These are phyloP conservation scores for Noctua janthina DNA, from an alignment of 2,888 invertebrate genomes.

Conservation along the genomic window DNA sequence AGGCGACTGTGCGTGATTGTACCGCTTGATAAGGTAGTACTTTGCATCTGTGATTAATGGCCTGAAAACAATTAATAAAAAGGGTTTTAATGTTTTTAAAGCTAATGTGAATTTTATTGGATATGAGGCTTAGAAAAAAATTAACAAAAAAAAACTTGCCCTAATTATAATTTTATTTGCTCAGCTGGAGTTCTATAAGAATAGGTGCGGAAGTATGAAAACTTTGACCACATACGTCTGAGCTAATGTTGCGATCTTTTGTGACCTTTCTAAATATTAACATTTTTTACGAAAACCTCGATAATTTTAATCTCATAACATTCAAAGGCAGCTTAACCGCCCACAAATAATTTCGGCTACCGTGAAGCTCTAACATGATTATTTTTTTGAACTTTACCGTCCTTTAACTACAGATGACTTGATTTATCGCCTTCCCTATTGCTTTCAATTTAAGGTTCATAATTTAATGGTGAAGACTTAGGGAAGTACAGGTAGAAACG, in stretches of 20 bases:
- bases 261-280: constrained; percentile 54
- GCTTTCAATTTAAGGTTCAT: constrained; percentile 50
- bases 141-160: not conserved
- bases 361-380: constrained; percentile 85
- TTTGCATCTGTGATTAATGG: constrained; percentile 37
- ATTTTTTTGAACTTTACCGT: constrained; percentile 73
- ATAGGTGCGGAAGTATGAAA: constrained; percentile 39
- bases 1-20: constrained; percentile 82
- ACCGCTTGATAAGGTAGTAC: constrained; percentile 69
- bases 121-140: not conserved
- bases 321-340: constrained; percentile 77
- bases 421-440: constrained; percentile 54
- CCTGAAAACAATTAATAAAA: constrained; percentile 12
- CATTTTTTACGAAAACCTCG: constrained; percentile 54
- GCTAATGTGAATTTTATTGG: too few relatives aligned
- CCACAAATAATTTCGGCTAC: constrained; percentile 84
- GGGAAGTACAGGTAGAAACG: constrained; percentile 28
- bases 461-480: constrained; percentile 44
- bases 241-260: constrained; percentile 44
- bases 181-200: constrained; percentile 54
- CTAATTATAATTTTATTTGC: constrained; percentile 25
- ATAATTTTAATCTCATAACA: constrained; percentile 70
- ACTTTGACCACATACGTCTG: constrained; percentile 53
- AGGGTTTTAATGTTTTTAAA: not conserved
- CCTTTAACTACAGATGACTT: constrained; percentile 22